Percentiles rank a stretch among this genome's conserved stretches.
phyloP scores from a whole-genome alignment of 1,140 invertebrate species.

The Stenopsyche tienmushanensis region DNA sequence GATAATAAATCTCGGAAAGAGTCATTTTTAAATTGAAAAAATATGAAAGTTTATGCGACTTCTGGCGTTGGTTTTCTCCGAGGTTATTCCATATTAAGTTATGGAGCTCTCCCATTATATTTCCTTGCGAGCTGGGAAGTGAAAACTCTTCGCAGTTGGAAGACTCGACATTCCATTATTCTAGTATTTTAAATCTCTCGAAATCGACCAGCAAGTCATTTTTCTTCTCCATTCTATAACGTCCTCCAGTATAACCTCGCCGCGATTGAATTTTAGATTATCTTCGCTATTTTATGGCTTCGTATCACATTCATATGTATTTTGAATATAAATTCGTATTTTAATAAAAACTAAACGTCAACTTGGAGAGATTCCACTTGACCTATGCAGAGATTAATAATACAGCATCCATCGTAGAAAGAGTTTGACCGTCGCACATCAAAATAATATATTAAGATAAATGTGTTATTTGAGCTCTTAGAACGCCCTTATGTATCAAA shows the following conservation, averaged over 20 bases:
- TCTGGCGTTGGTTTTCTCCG: too few species aligned
- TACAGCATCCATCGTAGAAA: too few species aligned
- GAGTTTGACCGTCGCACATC: too few species aligned
- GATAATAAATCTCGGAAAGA: too few species aligned
- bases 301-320: neutral
- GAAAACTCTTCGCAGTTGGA: slow-evolving; percentile 10
- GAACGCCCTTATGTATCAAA: too few species aligned
- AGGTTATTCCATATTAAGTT: slow-evolving; percentile 20
- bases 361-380: too few species aligned
- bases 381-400: too few species aligned
- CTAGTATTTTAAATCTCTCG: slow-evolving; percentile 15
- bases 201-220: slow-evolving; percentile 14
- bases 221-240: neutral
- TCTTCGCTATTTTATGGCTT: neutral
- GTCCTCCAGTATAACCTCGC: neutral
- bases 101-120: slow-evolving; percentile 34
- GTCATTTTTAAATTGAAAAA: too few species aligned
- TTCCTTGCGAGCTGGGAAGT: neutral
- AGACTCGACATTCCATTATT: slow-evolving; percentile 24
- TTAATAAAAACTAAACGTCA: too few species aligned
- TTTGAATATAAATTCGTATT: too few species aligned
- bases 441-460: too few species aligned
- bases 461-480: too few species aligned
- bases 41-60: neutral
- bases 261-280: slow-evolving; percentile 19